Evolutionary conservation across 2,888 invertebrate species (phyloP).

Genomic region (Biston betularia): DNA sequence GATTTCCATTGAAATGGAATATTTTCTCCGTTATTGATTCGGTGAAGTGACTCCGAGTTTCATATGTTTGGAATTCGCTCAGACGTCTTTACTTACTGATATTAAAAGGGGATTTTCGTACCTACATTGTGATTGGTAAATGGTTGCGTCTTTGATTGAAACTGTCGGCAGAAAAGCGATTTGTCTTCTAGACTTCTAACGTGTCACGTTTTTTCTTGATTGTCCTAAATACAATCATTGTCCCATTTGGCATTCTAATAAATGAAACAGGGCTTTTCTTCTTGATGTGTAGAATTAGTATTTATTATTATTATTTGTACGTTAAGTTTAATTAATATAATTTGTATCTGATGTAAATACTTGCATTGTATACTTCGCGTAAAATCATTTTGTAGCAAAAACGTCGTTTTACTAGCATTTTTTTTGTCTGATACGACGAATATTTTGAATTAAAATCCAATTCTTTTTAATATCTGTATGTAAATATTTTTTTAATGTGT

Average conservation of each 20-base stretch:
- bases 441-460: too few relatives aligned
- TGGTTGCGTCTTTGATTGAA: slow-evolving; percentile 12
- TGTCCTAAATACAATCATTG: slow-evolving; percentile 3
- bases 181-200: slow-evolving; percentile 12
- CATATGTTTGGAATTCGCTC: slow-evolving; percentile 49
- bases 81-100: slow-evolving; percentile 47
- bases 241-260: not conserved
- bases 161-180: slow-evolving; percentile 12
- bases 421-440: too few relatives aligned
- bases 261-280: not conserved
- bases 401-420: too few relatives aligned
- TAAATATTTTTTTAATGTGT: too few relatives aligned
- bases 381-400: too few relatives aligned
- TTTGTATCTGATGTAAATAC: too few relatives aligned
- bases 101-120: slow-evolving; percentile 44
- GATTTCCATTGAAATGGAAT: slow-evolving; percentile 58
- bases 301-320: too few relatives aligned
- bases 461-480: too few relatives aligned
- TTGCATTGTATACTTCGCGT: too few relatives aligned
- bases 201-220: slow-evolving; percentile 6
- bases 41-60: slow-evolving; percentile 49
- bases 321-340: too few relatives aligned
- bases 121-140: slow-evolving; percentile 23
- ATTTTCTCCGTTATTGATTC: slow-evolving; percentile 56
- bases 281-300: too few relatives aligned